Evolutionary conservation across 2,113 vertebrate species (phyloP).

Genomic region (Symphodus melops): DNA sequence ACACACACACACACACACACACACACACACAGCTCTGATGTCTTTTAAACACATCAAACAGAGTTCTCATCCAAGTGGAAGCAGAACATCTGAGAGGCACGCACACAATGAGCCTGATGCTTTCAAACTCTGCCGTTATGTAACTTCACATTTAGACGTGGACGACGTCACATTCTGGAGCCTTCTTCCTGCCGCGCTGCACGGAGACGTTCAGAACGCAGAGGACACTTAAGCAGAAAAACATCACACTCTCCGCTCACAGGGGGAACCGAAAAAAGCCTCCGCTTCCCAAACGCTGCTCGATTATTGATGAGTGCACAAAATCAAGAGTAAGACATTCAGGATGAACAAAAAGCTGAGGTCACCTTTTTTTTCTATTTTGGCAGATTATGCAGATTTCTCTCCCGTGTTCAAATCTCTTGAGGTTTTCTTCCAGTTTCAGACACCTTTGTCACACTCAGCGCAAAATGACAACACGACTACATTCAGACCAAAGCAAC

Average conservation of each 20-base stretch:
- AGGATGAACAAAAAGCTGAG: background rate
- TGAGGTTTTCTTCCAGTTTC: background rate
- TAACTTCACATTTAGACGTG: constrained; percentile 40
- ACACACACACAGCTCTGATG: constrained; percentile 16
- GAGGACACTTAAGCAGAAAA: constrained; percentile 5
- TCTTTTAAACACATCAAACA: constrained; percentile 46
- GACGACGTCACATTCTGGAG: constrained; percentile 10
- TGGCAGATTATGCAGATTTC: background rate
- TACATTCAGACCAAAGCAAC: background rate
- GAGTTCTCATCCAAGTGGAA: constrained; percentile 11
- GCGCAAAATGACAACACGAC: background rate
- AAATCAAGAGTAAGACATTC: background rate
- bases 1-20: background rate
- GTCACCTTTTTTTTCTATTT: background rate
- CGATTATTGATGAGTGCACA: constrained; percentile 26
- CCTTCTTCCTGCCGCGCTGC: constrained; percentile 13
- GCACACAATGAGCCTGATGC: constrained; percentile 5
- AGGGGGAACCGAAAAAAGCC: constrained; percentile 19
- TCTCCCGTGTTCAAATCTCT: background rate
- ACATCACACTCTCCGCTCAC: constrained; percentile 12
- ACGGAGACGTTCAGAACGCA: background rate
- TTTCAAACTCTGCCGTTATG: constrained; percentile 25
- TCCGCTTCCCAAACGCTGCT: constrained; percentile 16
- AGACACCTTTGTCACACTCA: no score
- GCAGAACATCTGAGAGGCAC: constrained; percentile 13